Conservation (phyloP, 2,888 invertebrate species). For the Sipunculus nudus region DNA sequence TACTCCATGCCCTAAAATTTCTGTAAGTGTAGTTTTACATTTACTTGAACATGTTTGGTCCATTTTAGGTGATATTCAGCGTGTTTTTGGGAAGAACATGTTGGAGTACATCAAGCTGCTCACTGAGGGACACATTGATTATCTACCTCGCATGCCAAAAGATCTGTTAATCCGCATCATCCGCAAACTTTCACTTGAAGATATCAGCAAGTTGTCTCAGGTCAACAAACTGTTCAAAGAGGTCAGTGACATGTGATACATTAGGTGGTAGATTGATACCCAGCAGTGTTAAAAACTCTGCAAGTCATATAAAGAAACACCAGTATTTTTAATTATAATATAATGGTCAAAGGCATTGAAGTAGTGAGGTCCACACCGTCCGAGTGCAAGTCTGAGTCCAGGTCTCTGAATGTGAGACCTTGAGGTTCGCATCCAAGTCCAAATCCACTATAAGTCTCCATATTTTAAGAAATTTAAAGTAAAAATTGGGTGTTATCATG, state of each 20-base stretch:
- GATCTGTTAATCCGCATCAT: slow-evolving; percentile 51
- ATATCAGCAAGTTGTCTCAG: slow-evolving; percentile 52
- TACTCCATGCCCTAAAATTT: too few species aligned
- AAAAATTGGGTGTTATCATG: too few species aligned
- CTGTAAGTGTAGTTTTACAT: background rate
- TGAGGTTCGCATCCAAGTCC: too few species aligned
- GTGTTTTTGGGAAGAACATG: slow-evolving; percentile 51
- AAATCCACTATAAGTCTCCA: too few species aligned
- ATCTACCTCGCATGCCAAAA: slow-evolving; percentile 50
- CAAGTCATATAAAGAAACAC: too few species aligned
- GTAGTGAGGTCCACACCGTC: too few species aligned
- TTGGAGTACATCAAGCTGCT: slow-evolving; percentile 51
- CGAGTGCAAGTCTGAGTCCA: too few species aligned
- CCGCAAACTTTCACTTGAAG: slow-evolving; percentile 55
- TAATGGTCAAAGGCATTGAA: too few species aligned
- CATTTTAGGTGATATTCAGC: slow-evolving; percentile 54
- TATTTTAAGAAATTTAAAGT: too few species aligned
- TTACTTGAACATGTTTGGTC: background rate
- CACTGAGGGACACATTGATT: slow-evolving; percentile 55
- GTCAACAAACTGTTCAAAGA: slow-evolving; percentile 53
- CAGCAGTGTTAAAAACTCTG: too few species aligned
- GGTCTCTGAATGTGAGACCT: too few species aligned
- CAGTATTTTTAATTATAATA: too few species aligned
- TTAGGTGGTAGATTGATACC: background rate
- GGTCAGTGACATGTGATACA: slow-evolving; percentile 40